Percentiles rank a stretch among this genome's conserved stretches.
phyloP scores from a whole-genome alignment of 2,113 vertebrate genomes.

The Tonatia bakeri region DNA sequence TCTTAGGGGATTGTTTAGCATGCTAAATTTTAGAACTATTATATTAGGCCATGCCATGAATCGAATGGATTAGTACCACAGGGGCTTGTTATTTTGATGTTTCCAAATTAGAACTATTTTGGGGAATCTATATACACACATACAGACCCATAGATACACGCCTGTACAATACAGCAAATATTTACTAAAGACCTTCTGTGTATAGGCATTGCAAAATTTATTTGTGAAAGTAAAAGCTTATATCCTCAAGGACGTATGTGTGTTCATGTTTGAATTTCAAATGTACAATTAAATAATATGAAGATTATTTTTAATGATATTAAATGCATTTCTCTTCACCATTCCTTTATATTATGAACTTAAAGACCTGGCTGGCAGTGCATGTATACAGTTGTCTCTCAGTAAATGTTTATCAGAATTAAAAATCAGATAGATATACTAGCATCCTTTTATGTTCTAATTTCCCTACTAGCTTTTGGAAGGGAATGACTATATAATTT shows the following conservation, averaged over 20 bases:
- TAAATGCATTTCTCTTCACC: neutral
- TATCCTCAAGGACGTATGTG: neutral
- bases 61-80: neutral
- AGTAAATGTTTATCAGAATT: constrained; percentile 26
- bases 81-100: constrained; percentile 38
- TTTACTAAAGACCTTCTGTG: neutral
- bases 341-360: constrained; percentile 19
- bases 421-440: neutral
- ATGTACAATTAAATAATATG: neutral
- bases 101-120: constrained; percentile 23
- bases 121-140: neutral
- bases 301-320: constrained; percentile 30
- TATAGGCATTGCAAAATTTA: constrained; percentile 1
- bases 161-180: neutral
- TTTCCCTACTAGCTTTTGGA: neutral
- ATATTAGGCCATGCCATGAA: neutral
- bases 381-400: neutral
- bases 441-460: neutral
- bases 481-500: neutral
- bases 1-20: neutral
- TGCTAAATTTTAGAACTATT: neutral
- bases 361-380: neutral
- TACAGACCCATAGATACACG: neutral
- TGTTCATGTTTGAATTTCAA: constrained; percentile 21
- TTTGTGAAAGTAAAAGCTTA: constrained; percentile 24